Base-by-base conservation (phyloP, 2,797 vertebrate genomes). In the Parotocinclus haroldoi region DNA sequence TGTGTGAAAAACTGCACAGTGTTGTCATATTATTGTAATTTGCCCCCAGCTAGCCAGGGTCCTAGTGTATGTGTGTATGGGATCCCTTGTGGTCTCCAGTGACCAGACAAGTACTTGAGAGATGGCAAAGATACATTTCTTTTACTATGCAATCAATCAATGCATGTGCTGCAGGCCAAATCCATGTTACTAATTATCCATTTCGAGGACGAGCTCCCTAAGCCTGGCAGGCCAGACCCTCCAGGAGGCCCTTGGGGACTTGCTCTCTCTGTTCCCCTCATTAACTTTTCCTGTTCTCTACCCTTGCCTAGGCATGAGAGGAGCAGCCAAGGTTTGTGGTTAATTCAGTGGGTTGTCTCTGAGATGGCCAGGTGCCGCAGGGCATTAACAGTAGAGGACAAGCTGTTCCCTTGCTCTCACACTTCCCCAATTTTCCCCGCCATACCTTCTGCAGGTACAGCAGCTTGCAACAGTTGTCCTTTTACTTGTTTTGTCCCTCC, bases 281-380 rank as follows among this genome's bases (percentile, higher is more conserved):
- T 92, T 91, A 92, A 91, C 89, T 91, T 82, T 80, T 77, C 79
- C 85, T 81, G 86, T 89, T 85, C 85, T 86, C 77, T 89, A 85
- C 84, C 87, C 87, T 90, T 90, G 89, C 90, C 86, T 79, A 78
- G 80, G 82, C 86, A 84, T 87, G 88, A 86, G 74, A 75, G 74
- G 76, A 89, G 84, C 80, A 72, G 81, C 81, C 58, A 63, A 81
- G 87, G 87, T 85, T 89, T 84, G 82, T 87, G 87, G 88, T 86
- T 90, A 91, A 91, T 91, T 91, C 89, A 85, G 87, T 88, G 84
- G 85, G 68, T 79, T 74, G 82, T 88, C 87, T 88, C 84, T 58
- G 86, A 90, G 89, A 89, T 91, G 88, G 89, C 89, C 88, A 84
- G 77, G 63, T 7, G 87, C 90, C 84, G 86, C 84, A 68, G 89